These are phyloP conservation scores for Parauchenoglanis ngamensis DNA, from an alignment of 2,797 vertebrate species.

Conservation along the genomic window DNA sequence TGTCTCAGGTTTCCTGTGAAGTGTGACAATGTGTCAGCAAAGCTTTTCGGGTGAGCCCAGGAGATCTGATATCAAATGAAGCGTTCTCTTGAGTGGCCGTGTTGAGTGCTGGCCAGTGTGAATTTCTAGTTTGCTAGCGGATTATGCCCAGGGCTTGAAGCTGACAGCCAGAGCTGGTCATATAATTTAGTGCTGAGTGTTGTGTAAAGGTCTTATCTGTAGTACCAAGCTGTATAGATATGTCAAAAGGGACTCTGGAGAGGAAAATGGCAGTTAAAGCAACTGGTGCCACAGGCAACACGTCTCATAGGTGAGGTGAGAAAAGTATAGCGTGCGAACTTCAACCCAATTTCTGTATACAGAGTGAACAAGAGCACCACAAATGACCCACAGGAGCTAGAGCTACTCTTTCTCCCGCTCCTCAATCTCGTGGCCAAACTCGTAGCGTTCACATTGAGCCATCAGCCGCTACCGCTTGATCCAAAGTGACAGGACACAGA, in stretches of 20 bases:
- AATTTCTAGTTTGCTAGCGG: constrained; percentile 26
- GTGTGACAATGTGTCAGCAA: neutral
- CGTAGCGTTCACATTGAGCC: constrained; percentile 70
- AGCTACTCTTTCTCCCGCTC: constrained; percentile 30
- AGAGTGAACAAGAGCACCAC: constrained; percentile 33
- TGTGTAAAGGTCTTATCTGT: constrained; percentile 1
- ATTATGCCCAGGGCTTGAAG: constrained; percentile 7
- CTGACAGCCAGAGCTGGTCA: constrained; percentile 25
- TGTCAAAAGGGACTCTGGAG: constrained; percentile 33
- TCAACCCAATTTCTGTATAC: constrained; percentile 34
- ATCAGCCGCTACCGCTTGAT: constrained; percentile 71
- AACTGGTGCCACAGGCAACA: constrained; percentile 18
- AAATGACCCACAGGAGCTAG: constrained; percentile 20
- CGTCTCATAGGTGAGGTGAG: constrained; percentile 31
- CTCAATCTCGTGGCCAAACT: constrained; percentile 35
- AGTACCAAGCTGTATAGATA: constrained; percentile 33
- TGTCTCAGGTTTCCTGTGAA: constrained; percentile 7
- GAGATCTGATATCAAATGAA: constrained; percentile 10
- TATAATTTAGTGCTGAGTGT: constrained; percentile 8
- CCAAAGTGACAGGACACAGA: constrained; percentile 72
- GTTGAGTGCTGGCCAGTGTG: constrained; percentile 15
- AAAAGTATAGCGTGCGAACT: constrained; percentile 42
- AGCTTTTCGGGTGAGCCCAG: constrained; percentile 2
- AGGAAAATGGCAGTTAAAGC: constrained; percentile 30
- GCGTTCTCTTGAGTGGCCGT: neutral